A percentile compares a stretch with the other conserved stretches of the same genome.
Evolutionary conservation across 2,113 vertebrate genomes (phyloP).

Genomic region (Ascaphus truei): DNA sequence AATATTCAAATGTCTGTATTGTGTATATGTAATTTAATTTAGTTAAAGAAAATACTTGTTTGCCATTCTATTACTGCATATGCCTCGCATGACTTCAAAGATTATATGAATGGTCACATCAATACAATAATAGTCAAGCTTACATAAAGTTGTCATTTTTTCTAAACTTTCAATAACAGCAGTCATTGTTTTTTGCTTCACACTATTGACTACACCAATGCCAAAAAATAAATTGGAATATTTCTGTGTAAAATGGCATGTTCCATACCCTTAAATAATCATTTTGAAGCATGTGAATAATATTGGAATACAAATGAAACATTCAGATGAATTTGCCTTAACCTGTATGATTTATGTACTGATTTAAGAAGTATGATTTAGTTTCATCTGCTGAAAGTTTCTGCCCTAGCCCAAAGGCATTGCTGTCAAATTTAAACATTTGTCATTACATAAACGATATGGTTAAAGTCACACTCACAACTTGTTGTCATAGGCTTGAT

Average conservation of each 20-base stretch:
- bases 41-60: neutral
- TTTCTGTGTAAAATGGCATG: constrained; percentile 35
- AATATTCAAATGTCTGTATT: constrained; percentile 10
- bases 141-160: neutral
- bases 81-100: neutral
- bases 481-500: constrained; percentile 55
- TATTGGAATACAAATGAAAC: constrained; percentile 34
- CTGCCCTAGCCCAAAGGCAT: constrained; percentile 44
- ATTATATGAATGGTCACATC: neutral
- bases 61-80: neutral
- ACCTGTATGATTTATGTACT: constrained; percentile 33
- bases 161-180: neutral
- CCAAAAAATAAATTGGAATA: constrained; percentile 14
- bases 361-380: constrained; percentile 45
- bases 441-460: constrained; percentile 46
- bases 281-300: neutral
- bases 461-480: constrained; percentile 48
- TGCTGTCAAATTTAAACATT: constrained; percentile 50
- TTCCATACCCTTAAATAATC: constrained; percentile 26
- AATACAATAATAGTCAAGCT: neutral
- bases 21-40: neutral
- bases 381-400: constrained; percentile 41
- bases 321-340: neutral
- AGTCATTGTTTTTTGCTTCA: neutral
- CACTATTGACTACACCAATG: neutral